Conservation (phyloP, 92 coral and sea anemone species). For the Porites divaricata region DNA sequence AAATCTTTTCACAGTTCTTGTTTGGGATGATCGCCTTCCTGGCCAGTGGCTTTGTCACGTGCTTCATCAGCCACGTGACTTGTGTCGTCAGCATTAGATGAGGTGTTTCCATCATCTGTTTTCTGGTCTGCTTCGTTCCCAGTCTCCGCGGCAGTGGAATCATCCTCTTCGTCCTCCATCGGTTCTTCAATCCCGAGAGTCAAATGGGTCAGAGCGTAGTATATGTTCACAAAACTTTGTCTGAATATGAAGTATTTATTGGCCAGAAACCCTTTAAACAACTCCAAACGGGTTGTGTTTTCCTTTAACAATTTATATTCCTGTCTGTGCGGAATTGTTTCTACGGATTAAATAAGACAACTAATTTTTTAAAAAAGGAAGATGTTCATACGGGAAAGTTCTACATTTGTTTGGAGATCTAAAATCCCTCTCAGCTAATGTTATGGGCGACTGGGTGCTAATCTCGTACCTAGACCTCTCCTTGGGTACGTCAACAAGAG, state of each 20-base stretch:
- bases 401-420: too few relatives aligned
- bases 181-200: constrained; percentile 65
- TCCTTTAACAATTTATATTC: constrained; percentile 34
- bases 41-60: constrained; percentile 26
- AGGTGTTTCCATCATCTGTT: constrained; percentile 15
- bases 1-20: constrained; percentile 23
- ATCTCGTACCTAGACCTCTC: too few relatives aligned
- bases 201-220: constrained; percentile 75
- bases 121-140: constrained; percentile 32
- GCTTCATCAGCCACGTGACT: neutral
- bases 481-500: too few relatives aligned
- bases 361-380: neutral
- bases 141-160: constrained; percentile 19
- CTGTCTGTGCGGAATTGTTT: constrained; percentile 58
- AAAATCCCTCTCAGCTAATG: too few relatives aligned
- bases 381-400: too few relatives aligned
- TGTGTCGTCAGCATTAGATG: constrained; percentile 13
- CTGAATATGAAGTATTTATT: constrained; percentile 70
- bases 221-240: constrained; percentile 66
- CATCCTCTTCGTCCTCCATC: constrained; percentile 32
- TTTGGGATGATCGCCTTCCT: neutral
- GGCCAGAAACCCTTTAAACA: constrained; percentile 46
- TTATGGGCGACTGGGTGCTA: too few relatives aligned
- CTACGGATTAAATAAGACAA: constrained; percentile 28
- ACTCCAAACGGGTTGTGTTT: constrained; percentile 62